Percentiles rank a stretch among this genome's conserved stretches.
Conservation (phyloP, 1,140 invertebrate genomes). For the Oedothorax gibbosus region DNA sequence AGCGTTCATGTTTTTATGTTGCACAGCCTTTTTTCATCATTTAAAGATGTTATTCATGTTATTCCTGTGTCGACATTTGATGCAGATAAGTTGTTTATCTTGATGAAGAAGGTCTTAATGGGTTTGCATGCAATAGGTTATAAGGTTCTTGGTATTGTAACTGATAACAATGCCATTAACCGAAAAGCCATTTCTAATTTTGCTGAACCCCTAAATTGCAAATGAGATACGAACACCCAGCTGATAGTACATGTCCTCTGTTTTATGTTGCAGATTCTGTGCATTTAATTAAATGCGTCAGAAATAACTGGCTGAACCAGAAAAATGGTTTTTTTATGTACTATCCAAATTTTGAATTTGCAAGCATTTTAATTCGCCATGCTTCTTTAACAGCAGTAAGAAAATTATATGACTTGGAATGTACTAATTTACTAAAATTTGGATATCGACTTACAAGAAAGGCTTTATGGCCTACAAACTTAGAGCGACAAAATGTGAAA, state of each 20-base stretch:
- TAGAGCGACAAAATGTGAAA: too few species aligned
- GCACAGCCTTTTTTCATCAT: not conserved
- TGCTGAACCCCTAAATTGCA: not conserved
- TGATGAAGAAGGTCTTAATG: conserved; percentile 21
- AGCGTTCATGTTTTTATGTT: conserved; percentile 28
- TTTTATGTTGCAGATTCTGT: not conserved
- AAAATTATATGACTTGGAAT: too few species aligned
- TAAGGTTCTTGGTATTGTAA: not conserved
- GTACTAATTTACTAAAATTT: too few species aligned
- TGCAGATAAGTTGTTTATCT: not conserved
- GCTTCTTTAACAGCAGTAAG: too few species aligned
- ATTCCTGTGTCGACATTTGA: not conserved
- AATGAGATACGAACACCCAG: not conserved
- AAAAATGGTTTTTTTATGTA: not conserved
- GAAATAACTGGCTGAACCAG: conserved; percentile 11
- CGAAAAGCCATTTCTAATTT: conserved; percentile 21
- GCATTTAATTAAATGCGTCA: not conserved
- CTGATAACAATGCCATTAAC: conserved; percentile 28
- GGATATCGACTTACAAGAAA: too few species aligned
- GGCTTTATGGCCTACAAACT: too few species aligned
- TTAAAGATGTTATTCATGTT: conserved; percentile 30
- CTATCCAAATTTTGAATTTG: too few species aligned
- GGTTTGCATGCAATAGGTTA: not conserved
- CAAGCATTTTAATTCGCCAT: too few species aligned
- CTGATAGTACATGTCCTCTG: not conserved